Evolutionary conservation across 2,797 vertebrate species (phyloP).

Genomic region (Anableps anableps): DNA sequence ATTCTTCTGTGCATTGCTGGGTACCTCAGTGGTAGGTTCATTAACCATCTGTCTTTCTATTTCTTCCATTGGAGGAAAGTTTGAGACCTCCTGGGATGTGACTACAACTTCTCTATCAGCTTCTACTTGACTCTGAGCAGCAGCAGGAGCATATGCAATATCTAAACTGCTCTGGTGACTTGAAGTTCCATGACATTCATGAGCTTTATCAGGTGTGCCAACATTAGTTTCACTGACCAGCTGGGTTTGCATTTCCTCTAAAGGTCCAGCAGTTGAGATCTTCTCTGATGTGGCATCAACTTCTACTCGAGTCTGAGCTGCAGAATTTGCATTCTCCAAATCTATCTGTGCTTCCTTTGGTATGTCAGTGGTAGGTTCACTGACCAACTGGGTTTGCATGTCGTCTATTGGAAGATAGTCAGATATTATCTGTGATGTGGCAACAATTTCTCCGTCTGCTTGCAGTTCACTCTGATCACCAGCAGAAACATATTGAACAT

Average conservation of each 20-base stretch:
- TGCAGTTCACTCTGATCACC: neutral
- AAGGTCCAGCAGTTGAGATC: neutral
- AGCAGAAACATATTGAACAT: neutral
- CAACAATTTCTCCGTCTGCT: neutral
- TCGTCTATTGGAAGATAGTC: neutral
- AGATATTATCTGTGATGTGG: neutral
- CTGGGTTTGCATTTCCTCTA: conserved; percentile 2
- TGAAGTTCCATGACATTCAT: neutral
- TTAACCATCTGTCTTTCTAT: conserved; percentile 1
- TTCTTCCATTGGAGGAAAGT: neutral
- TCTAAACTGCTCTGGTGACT: neutral
- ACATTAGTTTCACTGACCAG: conserved; percentile 9
- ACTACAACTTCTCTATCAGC: conserved; percentile 8
- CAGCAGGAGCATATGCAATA: neutral
- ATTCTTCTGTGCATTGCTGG: neutral
- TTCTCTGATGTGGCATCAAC: neutral
- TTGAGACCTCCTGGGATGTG: conserved; percentile 3
- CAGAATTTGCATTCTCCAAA: neutral
- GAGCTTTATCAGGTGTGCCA: neutral
- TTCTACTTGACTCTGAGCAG: conserved; percentile 16
- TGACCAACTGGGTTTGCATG: neutral
- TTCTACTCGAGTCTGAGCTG: neutral
- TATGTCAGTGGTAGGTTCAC: conserved; percentile 5
- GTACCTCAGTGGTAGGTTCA: conserved; percentile 12
- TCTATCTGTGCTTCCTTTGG: neutral